A percentile compares a stretch with the other conserved stretches of the same genome.
Conservation (phyloP, 2,888 invertebrate genomes). For the Dryobotodes eremita region DNA sequence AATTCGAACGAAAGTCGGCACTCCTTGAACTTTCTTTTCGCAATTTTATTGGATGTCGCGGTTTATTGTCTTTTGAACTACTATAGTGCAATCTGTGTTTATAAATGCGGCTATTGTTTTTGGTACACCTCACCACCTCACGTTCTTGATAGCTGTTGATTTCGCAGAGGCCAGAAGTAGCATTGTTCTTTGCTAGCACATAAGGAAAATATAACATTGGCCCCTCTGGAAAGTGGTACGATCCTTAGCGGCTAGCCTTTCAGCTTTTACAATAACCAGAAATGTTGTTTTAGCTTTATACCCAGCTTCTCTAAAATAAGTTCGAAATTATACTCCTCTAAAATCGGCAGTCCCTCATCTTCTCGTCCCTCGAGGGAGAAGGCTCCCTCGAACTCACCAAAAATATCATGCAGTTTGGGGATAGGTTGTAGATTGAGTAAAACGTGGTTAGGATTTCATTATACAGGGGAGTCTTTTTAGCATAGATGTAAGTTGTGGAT, state of each 20-base stretch:
- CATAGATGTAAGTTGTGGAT: not conserved
- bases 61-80: conserved; percentile 15
- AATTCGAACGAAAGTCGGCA: conserved; percentile 69
- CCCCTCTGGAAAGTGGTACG: not conserved
- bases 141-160: not conserved
- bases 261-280: not conserved
- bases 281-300: not conserved
- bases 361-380: too few relatives aligned
- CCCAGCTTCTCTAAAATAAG: not conserved
- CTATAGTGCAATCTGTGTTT: conserved; percentile 7
- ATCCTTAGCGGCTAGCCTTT: not conserved
- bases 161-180: not conserved
- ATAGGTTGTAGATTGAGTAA: conserved; percentile 2
- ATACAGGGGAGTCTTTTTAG: not conserved
- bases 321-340: not conserved
- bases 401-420: not conserved
- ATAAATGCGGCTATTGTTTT: conserved; percentile 19
- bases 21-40: conserved; percentile 82
- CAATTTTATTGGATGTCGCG: conserved; percentile 62
- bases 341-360: not conserved
- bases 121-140: conserved; percentile 8
- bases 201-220: conserved; percentile 2
- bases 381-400: not conserved
- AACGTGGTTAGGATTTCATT: not conserved
- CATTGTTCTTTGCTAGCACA: not conserved